Evolutionary conservation across 2,113 vertebrate species (phyloP), one percentile per base, ranked within the genome.

Genomic region (Eulemur rufifrons): DNA sequence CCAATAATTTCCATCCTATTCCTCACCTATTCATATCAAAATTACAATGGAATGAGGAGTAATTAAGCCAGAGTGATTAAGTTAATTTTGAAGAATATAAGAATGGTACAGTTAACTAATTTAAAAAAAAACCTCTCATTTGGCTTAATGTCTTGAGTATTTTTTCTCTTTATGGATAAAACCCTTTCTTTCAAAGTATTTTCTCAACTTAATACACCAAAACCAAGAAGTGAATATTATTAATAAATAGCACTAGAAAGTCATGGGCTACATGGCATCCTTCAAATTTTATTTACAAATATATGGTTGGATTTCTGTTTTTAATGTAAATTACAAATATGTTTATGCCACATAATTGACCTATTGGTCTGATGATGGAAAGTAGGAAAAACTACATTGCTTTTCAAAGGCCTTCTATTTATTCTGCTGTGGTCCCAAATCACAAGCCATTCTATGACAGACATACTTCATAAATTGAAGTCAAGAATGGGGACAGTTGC

Each of bases 381-480:
- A 87, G 21, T 32, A 45, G 50, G 10, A 89, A 74, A 88, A 39
- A 69, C n/a, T 23, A 4, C 50, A 92, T 86, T 11, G 0, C 64
- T 91, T 89, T 45, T 3, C 64, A 94, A 94, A 95, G 83, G 5
- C 86, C 71, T 94, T 96, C 64, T 90, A 95, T 89, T 64, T n/a
- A 86, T 42, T 86, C 54, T 96, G 74, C 90, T 87, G 81, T 92
- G 89, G 96, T 93, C 91, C 96, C 94, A 95, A 98, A 96, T 94
- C 94, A 95, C 91, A 97, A 86, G 32, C 27, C 56, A 91, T 74
- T 95, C 59, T 85, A 97, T 87, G 96, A 96, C 97, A 86, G 32
- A 81, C 85, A 90, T 50, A 29, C 87, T 89, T 92, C 93, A 42
- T 74, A 95, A 80, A 61, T 96, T 56, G 0, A 0, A 81, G 68